Evolutionary conservation across 2,888 invertebrate genomes (phyloP).

Genomic region (Osedax fenrisi): DNA sequence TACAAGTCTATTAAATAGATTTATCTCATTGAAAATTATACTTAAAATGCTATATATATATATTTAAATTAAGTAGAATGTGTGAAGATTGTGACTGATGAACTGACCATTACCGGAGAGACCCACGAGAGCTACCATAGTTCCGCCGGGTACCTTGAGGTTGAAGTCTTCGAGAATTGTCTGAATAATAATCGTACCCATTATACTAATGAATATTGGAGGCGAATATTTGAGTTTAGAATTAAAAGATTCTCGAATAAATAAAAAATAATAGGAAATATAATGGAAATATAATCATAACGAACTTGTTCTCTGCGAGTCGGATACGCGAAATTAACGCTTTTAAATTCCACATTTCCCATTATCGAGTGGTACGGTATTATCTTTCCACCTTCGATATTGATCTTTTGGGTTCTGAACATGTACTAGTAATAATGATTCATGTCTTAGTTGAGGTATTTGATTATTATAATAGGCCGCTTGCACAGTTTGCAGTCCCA

Average conservation of each 20-base stretch:
- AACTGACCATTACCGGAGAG: slow-evolving; percentile 77
- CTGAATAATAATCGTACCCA: slow-evolving; percentile 39
- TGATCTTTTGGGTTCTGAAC: background rate
- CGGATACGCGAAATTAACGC: slow-evolving; percentile 79
- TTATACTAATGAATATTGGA: background rate
- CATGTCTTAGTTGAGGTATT: no score
- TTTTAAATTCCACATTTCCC: slow-evolving; percentile 61
- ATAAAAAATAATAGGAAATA: background rate
- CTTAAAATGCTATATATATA: no score
- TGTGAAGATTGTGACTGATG: no score
- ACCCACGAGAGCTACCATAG: slow-evolving; percentile 81
- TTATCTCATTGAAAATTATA: no score
- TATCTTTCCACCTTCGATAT: slow-evolving; percentile 38
- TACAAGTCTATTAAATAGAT: no score
- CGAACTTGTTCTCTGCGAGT: slow-evolving; percentile 60
- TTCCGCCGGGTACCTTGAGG: slow-evolving; percentile 69
- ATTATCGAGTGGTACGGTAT: slow-evolving; percentile 50
- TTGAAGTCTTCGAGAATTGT: slow-evolving; percentile 71
- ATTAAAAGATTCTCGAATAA: no score
- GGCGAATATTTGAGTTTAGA: no score
- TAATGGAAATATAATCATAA: slow-evolving; percentile 51
- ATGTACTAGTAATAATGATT: no score
- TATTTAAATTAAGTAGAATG: no score
- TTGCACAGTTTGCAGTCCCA: no score
- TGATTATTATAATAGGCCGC: no score